Percentiles rank a stretch among this genome's conserved stretches.
Evolutionary conservation across 2,113 vertebrate species (phyloP).

Genomic region (Macaca fascicularis): T2T-MFA8v1.1 NC_088394.1:56570501-56571000

Average conservation of each 20-base stretch:
- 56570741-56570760: background rate
- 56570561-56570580: background rate
- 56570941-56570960: background rate
- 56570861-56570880: background rate
- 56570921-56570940: background rate
- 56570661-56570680: background rate
- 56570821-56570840: background rate
- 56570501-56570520: too few species aligned
- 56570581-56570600: background rate
- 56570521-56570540: background rate
- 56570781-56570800: background rate
- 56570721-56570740: background rate
- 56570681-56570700: background rate
- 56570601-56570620: background rate
- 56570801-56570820: background rate
- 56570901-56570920: background rate
- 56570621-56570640: background rate
- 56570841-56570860: background rate
- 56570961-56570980: background rate
- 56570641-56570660: background rate
- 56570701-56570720: background rate
- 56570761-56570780: background rate
- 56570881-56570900: background rate
- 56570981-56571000: constrained; percentile 41
- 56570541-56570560: background rate